Evolutionary conservation across 2,797 vertebrate genomes (phyloP).

Genomic region (Benthosema pterotum): DNA sequence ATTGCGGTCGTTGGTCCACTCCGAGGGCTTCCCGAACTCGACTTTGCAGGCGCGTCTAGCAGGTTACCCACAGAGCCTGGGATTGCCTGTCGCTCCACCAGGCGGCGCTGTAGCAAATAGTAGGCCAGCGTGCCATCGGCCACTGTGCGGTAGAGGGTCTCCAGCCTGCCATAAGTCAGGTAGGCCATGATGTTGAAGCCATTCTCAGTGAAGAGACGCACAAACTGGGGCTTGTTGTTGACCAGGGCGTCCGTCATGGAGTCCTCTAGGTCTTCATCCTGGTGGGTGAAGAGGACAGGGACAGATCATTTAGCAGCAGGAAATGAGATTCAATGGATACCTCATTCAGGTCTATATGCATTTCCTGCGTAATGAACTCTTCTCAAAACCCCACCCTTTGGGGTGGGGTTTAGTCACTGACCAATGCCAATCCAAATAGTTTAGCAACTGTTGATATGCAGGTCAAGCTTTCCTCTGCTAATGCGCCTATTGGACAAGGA

Average conservation of each 20-base stretch:
- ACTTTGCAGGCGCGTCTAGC: constrained; percentile 24
- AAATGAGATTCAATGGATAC: no score
- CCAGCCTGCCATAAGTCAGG: constrained; percentile 81
- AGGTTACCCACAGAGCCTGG: neutral
- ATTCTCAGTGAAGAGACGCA: constrained; percentile 88
- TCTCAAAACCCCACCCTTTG: no score
- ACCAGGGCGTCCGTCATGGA: constrained; percentile 89
- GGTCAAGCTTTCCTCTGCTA: no score
- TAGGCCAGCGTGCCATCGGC: constrained; percentile 74
- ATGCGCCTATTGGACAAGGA: no score
- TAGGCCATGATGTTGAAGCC: constrained; percentile 87
- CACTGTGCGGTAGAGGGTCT: constrained; percentile 81
- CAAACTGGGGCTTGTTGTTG: constrained; percentile 88
- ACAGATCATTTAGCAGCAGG: neutral
- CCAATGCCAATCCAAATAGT: no score
- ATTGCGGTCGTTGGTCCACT: constrained; percentile 28
- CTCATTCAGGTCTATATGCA: no score
- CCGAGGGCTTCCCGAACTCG: constrained; percentile 7
- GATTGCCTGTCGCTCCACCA: constrained; percentile 55
- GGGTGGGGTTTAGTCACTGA: no score
- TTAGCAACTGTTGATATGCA: no score
- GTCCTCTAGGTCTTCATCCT: constrained; percentile 86
- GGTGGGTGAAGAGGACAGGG: neutral
- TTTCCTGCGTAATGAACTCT: no score
- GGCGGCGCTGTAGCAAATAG: constrained; percentile 74